Evolutionary conservation across 2,113 vertebrate genomes (phyloP).

Genomic region (Ammodytes dubius): DNA sequence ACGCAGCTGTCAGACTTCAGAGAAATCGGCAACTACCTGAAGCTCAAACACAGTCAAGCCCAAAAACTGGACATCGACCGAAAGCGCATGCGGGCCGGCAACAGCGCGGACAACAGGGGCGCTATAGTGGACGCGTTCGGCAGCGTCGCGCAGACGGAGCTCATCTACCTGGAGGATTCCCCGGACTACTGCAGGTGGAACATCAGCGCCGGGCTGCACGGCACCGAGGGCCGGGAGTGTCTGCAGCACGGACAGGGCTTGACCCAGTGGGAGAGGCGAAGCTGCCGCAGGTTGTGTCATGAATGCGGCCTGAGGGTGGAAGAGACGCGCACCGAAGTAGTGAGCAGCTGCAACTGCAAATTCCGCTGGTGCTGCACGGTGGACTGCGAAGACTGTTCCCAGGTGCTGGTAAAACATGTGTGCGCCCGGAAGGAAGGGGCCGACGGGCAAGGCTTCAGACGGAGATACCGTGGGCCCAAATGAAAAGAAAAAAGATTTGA

Average conservation of each 20-base stretch:
- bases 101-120: constrained; percentile 91
- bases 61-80: constrained; percentile 94
- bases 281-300: constrained; percentile 91
- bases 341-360: constrained; percentile 95
- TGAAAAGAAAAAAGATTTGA: not conserved
- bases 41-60: constrained; percentile 90
- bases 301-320: constrained; percentile 93
- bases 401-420: constrained; percentile 88
- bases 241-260: constrained; percentile 86
- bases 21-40: constrained; percentile 92
- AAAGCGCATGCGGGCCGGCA: constrained; percentile 87
- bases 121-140: constrained; percentile 86
- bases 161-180: constrained; percentile 95
- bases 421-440: constrained; percentile 82
- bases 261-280: constrained; percentile 88
- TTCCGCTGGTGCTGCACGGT: constrained; percentile 99
- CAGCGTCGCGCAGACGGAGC: constrained; percentile 85
- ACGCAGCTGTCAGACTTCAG: constrained; percentile 93
- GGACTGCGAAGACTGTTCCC: constrained; percentile 92
- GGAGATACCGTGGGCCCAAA: constrained; percentile 81
- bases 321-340: constrained; percentile 87
- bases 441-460: constrained; percentile 63
- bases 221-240: constrained; percentile 95
- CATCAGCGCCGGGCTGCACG: constrained; percentile 89
- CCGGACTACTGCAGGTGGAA: constrained; percentile 95